Base-by-base conservation (phyloP, 1,140 invertebrate species). In the Anastrepha obliqua region DNA sequence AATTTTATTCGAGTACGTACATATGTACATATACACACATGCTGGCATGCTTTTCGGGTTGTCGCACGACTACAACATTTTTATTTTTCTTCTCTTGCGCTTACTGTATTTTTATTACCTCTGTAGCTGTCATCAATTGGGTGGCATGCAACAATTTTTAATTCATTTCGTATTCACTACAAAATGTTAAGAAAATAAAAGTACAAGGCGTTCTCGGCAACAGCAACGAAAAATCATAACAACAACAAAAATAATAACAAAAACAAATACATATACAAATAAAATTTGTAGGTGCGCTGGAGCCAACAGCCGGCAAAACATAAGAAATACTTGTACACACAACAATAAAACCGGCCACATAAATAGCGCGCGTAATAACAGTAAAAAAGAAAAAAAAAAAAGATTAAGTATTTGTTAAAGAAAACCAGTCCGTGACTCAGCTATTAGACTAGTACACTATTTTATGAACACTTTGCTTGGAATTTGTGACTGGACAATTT, bases 111-210 rank as follows among this genome's bases (percentile, higher is more conserved):
- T 81, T 81, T 81, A 81, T 81, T 81, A 29, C 74, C 74, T 29
- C 42, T 42, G 17, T 81, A n/a, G 74, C 47, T 81, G 74, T 81
- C 74, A 81, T 55, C 74, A 42, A 55, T 55, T 55, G n/a, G 7
- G 74, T 55, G 74, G 74, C 74, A 81, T 81, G 74, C 74, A 51
- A 81, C 74, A 81, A 55, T 81, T 81, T 81, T 81, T 51, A 13
- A 29, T 29, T 20, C 74, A 81, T 81, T 81, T 55, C 44, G 47
- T 55, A 81, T 58, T 42, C 51, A 55, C 44, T 47, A 58, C 17
- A 55, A 81, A 29, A 55, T 55, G 51, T 13, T 20, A 20, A 81
- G 17, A 47, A 44, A 51, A 81, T 81, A 81, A 81, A 81, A 55
- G 17, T 55, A 81, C 15, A 29, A 81, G 6, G 29, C 1, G 1